Conservation (phyloP, 23 tunicate genomes). For the Trididemnum nubilum region DNA sequence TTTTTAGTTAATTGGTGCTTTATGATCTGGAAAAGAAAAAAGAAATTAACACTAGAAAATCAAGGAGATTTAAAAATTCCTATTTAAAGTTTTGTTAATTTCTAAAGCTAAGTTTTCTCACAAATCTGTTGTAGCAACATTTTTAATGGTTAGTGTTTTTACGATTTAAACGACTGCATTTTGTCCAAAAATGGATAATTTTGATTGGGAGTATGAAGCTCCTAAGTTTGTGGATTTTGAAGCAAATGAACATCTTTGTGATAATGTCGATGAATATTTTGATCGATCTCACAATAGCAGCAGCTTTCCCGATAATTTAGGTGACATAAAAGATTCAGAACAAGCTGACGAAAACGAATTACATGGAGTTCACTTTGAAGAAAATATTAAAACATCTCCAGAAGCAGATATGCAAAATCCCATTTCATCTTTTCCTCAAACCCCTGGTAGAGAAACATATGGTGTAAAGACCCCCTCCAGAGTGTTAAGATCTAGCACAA, state of each 20-base stretch:
- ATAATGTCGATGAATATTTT: conserved; percentile 15
- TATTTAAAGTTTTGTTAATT: too few relatives aligned
- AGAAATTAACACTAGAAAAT: too few relatives aligned
- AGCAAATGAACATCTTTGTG: conserved; percentile 22
- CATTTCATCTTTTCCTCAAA: background rate
- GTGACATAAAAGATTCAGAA: background rate
- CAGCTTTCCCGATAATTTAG: background rate
- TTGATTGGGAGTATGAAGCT: conserved; percentile 35
- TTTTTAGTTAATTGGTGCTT: too few relatives aligned
- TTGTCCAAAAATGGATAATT: conserved; percentile 20
- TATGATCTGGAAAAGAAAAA: too few relatives aligned
- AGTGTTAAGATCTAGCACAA: background rate
- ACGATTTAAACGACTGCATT: too few relatives aligned
- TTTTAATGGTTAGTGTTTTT: too few relatives aligned
- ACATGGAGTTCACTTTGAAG: background rate
- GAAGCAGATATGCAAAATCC: background rate
- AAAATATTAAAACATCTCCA: conserved; percentile 1
- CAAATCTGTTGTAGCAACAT: too few relatives aligned
- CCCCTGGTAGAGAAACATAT: conserved; percentile 17
- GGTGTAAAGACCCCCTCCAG: conserved; percentile 10
- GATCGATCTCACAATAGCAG: background rate
- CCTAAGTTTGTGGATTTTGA: conserved; percentile 27
- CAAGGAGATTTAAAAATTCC: too few relatives aligned
- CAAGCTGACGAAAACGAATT: background rate
- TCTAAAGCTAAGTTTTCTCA: too few relatives aligned